phyloP scores from a whole-genome alignment of 1,140 invertebrate species.

The Pogonomyrmex barbatus region DNA sequence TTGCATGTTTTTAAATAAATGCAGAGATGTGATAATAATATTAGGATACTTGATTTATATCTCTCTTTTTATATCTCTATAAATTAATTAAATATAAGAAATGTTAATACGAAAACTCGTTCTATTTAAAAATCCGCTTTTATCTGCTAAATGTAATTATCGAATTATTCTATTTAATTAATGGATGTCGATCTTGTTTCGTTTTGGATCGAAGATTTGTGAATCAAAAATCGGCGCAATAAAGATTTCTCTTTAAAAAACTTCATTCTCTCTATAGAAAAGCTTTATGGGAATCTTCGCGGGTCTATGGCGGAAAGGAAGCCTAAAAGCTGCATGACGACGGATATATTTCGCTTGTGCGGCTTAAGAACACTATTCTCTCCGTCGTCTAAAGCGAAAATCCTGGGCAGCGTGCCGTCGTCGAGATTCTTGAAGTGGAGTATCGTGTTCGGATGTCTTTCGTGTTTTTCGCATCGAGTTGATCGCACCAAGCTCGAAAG shows the following conservation, averaged over 20 bases:
- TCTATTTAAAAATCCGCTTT: background rate
- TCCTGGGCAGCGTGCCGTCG: conserved; percentile 57
- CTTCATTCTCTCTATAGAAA: background rate
- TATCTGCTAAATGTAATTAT: background rate
- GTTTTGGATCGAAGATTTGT: background rate
- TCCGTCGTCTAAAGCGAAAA: conserved; percentile 67
- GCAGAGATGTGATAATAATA: background rate
- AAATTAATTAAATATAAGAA: background rate
- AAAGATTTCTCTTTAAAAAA: conserved; percentile 31
- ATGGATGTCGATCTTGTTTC: background rate
- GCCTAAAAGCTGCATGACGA: conserved; percentile 54
- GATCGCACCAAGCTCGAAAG: conserved; percentile 40
- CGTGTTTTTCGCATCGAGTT: conserved; percentile 41
- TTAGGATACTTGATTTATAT: background rate
- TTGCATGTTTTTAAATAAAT: background rate
- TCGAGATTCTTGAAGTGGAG: conserved; percentile 76
- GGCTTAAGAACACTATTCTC: conserved; percentile 49
- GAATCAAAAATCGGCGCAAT: conserved; percentile 2
- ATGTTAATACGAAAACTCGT: background rate
- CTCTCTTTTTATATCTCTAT: background rate
- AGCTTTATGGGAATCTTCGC: conserved; percentile 48
- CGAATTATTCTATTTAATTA: conserved; percentile 5
- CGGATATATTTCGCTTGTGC: conserved; percentile 58
- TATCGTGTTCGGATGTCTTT: conserved; percentile 75
- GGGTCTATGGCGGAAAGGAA: conserved; percentile 26